Percentiles rank a stretch among this genome's conserved stretches.
Conservation (phyloP, 37 sponge, comb jelly and placozoan genomes). For the Haliclona indistincta region DNA sequence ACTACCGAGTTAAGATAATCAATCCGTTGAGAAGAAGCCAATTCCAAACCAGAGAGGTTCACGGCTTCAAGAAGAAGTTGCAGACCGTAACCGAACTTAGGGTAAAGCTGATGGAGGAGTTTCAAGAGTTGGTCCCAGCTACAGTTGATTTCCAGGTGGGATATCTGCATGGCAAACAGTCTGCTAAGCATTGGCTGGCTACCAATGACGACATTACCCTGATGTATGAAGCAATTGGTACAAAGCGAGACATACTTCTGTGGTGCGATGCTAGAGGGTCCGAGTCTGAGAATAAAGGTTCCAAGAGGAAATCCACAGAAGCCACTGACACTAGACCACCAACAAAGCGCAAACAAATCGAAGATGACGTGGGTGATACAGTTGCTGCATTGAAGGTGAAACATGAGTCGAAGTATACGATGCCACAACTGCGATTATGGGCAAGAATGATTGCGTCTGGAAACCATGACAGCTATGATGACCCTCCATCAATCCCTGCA, state of each 20-base stretch:
- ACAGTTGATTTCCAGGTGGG: slow-evolving; percentile 4
- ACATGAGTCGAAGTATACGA: not conserved
- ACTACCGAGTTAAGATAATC: slow-evolving; percentile 7
- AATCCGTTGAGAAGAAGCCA: not conserved
- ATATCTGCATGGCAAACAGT: not conserved
- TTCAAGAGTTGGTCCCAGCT: not conserved
- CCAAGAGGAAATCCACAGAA: not conserved
- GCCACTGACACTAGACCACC: no score
- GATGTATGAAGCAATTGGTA: not conserved
- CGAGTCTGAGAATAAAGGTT: no score
- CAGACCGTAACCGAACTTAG: not conserved
- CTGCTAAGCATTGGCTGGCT: slow-evolving; percentile 1
- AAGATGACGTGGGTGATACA: slow-evolving; percentile 1
- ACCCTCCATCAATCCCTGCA: not conserved
- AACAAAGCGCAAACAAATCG: not conserved
- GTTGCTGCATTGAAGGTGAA: not conserved
- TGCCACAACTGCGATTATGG: slow-evolving; percentile 2
- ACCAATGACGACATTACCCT: not conserved
- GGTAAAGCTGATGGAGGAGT: slow-evolving; percentile 1
- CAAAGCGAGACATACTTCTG: not conserved
- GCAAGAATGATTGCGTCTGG: slow-evolving; percentile 5
- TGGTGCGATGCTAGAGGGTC: slow-evolving; percentile 10
- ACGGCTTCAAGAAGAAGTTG: not conserved
- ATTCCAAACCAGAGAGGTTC: not conserved
- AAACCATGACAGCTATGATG: slow-evolving; percentile 2